Evolutionary conservation across 2,888 invertebrate species (phyloP), one percentile per base, ranked within the genome.

Genomic region (Acronicta alni): DNA sequence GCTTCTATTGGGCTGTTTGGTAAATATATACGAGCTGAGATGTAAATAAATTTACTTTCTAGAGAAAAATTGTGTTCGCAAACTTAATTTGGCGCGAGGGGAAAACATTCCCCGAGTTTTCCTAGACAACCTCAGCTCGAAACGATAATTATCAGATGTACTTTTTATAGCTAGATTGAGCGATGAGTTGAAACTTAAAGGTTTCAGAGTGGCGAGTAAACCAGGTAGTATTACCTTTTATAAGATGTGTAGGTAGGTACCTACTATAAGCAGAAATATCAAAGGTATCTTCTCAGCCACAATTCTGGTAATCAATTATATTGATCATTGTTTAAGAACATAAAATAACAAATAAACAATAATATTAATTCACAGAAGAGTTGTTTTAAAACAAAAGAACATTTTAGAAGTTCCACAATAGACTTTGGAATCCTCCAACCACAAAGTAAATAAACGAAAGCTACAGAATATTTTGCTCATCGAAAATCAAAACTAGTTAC

Each of bases 401-500:
- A 80, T 82, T 82, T 79, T 70, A 68, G 71, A 79, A 83, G 77
- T 81, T 80, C 59, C 48, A 67, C 67, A 77, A 75, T 72, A 74
- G 75, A 78, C 78, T 81, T 77, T 67, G 48, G 61, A 79, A 71
- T 73, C 69, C 62, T 77, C 72, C n/a, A 62, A 87, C 86, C 83
- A 79, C 84, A 87, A 80, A 79, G 74, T 75, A 77, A 76, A 67
- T 73, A 68, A 69, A 59, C 58, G 52, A 5, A 23, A 23, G 9
- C 45, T 65, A 56, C 64, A 44, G 60, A 51, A 45, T 73, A 75
- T 78, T 84, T 82, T 79, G 82, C 83, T 79, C 81, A 81, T 72
- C 77, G 75, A 88, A 86, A 87, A 88, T 88, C 86, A 83, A 84
- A 89, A 87, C 78, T 80, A 85, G 81, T 87, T 83, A 87, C 81